Percentiles rank a stretch among this genome's conserved stretches.
Conservation (phyloP, 2,797 vertebrate species). For the Alca torda region DNA sequence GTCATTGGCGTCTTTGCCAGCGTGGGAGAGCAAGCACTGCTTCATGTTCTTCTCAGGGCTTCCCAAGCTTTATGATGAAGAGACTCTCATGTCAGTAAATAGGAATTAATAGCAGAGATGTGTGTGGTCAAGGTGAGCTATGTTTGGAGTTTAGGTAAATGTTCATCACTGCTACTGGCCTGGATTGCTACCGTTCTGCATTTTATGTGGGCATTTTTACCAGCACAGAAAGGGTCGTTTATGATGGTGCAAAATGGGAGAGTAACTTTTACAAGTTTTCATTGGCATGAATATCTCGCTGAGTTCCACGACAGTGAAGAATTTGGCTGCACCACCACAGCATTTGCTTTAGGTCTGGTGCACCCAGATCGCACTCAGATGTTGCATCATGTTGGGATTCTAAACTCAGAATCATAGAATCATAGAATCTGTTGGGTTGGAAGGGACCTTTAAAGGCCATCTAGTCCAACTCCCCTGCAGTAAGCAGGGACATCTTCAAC, state of each 20-base stretch:
- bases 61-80: not conserved
- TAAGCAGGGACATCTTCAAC: too few relatives aligned
- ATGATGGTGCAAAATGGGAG: not conserved
- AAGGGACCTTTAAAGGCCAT: too few relatives aligned
- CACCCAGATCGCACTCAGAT: not conserved
- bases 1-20: not conserved
- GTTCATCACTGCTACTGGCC: accelerated
- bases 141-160: not conserved
- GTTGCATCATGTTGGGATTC: not conserved
- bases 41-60: not conserved
- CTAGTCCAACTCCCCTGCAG: too few relatives aligned
- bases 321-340: accelerated
- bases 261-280: not conserved
- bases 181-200: not conserved
- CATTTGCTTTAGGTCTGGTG: not conserved
- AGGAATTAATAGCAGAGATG: not conserved
- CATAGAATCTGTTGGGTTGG: too few relatives aligned
- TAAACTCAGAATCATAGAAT: not conserved
- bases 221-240: not conserved
- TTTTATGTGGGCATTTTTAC: not conserved
- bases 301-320: not conserved
- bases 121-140: not conserved
- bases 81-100: not conserved
- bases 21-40: not conserved
- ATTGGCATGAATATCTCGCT: not conserved